Evolutionary conservation across 2,797 vertebrate genomes (phyloP).

Genomic region (Petrocephalus schoutedeni): DNA sequence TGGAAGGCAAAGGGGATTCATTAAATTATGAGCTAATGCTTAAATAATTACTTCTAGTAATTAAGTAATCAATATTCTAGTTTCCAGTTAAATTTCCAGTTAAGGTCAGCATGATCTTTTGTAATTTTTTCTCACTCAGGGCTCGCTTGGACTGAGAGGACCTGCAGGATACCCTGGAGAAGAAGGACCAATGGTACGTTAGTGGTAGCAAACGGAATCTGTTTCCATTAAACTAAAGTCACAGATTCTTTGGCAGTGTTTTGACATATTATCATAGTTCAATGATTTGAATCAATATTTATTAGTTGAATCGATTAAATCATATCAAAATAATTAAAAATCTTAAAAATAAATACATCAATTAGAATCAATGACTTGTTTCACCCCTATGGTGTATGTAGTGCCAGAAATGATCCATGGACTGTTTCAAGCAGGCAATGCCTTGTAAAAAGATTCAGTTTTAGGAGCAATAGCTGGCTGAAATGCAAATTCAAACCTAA

Average conservation of each 20-base stretch:
- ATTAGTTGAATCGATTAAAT: not conserved
- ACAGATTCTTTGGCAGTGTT: not conserved
- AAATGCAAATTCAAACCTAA: not conserved
- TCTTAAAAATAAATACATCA: not conserved
- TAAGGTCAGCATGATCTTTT: not conserved
- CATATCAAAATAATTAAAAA: too few species aligned
- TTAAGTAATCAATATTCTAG: not conserved
- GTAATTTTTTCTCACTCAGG: constrained; percentile 54
- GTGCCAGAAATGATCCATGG: not conserved
- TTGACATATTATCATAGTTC: not conserved
- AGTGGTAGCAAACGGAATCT: not conserved
- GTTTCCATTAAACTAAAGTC: not conserved
- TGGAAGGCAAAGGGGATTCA: not conserved
- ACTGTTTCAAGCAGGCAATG: not conserved
- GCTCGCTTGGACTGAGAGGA: constrained; percentile 61
- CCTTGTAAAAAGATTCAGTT: not conserved
- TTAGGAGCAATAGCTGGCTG: not conserved
- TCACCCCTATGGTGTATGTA: too few species aligned
- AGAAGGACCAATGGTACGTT: constrained; percentile 73
- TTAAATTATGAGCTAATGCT: not conserved
- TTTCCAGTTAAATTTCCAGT: not conserved
- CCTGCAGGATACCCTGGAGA: constrained; percentile 74
- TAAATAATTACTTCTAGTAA: not conserved
- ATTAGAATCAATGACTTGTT: not conserved
- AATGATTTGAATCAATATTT: not conserved